Evolutionary conservation across 2,113 vertebrate species (phyloP), one percentile per base, ranked within the genome.

Genomic region (Phainopepla nitens): DNA sequence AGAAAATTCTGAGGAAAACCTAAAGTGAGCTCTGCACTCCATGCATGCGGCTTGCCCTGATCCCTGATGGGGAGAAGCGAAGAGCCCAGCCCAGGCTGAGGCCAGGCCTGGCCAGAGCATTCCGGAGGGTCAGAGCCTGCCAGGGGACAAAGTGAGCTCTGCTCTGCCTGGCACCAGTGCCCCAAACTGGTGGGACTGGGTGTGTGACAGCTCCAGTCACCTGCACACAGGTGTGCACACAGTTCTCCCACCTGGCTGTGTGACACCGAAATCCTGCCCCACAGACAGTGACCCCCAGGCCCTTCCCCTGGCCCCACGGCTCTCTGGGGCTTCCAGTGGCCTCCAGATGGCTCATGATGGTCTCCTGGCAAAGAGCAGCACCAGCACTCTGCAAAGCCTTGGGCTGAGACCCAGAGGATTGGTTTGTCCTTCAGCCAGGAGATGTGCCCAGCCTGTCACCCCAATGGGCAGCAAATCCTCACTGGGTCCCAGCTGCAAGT

Each of bases 281-380:
- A 21, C 47, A 41, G 14, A 31, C 17, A 18, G 25, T 20, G 29
- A 36, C 14, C 21, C 42, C 12, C 44, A 28, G 28, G 16, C 11
- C 15, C 8, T 39, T 15, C 31, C 20, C 44, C 3, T 3, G 36
- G 28, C 9, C 25, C 54, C 45, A 9, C 0, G 0, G 31, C 10
- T 61, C 58, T 49, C 69, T 57, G 57, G 51, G 42, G 27, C 64
- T 86, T 39, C 44, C 56, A 61, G 51, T 11, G 45, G 25, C 24
- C 42, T 53, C 60, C 13, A 39, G 13, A 4, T 19, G 24, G 22
- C n/a, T 65, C 24, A 7, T 44, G 45, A 3, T 11, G 39, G 15
- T 60, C 8, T 31, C 41, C 47, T 41, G 72, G 66, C n/a, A 25
- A 56, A 29, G 0, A 2, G 27, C 29, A 90, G 27, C 64, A 20